These are phyloP conservation scores for Lycodopsis pacificus DNA, from an alignment of 2,797 vertebrate genomes.

Conservation along the genomic window DNA sequence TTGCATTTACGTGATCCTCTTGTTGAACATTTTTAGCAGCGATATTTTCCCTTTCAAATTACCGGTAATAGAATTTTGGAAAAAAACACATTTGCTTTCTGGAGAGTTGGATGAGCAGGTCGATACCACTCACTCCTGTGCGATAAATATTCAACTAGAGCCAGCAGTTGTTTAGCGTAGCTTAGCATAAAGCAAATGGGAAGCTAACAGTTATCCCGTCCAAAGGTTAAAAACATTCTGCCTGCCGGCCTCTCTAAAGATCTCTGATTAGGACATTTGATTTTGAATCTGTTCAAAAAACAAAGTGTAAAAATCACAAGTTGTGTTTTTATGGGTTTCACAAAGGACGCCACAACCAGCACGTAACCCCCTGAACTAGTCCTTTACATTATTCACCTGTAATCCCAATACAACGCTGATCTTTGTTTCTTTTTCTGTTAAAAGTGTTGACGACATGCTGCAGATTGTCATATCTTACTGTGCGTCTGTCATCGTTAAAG, in stretches of 20 bases:
- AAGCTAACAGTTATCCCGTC: too few relatives aligned
- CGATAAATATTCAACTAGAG: not conserved
- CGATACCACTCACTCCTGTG: not conserved
- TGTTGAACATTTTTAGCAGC: not conserved
- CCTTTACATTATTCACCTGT: not conserved
- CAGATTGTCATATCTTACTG: constrained; percentile 17
- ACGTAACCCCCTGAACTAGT: not conserved
- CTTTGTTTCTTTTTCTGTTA: constrained; percentile 9
- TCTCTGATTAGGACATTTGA: not conserved
- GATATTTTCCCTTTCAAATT: not conserved
- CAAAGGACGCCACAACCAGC: too few relatives aligned
- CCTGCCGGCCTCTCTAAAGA: not conserved
- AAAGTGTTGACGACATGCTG: not conserved
- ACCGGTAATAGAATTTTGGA: not conserved
- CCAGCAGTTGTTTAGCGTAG: not conserved
- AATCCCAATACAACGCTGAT: not conserved
- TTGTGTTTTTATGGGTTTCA: too few relatives aligned
- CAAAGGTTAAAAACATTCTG: too few relatives aligned
- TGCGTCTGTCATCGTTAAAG: constrained; percentile 2
- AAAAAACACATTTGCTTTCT: not conserved
- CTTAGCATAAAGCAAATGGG: not conserved
- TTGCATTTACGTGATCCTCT: not conserved
- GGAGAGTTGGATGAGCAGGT: not conserved
- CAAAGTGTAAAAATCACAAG: not conserved
- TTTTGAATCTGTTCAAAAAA: not conserved